Conservation (phyloP, 2,797 vertebrate species). For the Phrynocephalus guinanensis region DNA sequence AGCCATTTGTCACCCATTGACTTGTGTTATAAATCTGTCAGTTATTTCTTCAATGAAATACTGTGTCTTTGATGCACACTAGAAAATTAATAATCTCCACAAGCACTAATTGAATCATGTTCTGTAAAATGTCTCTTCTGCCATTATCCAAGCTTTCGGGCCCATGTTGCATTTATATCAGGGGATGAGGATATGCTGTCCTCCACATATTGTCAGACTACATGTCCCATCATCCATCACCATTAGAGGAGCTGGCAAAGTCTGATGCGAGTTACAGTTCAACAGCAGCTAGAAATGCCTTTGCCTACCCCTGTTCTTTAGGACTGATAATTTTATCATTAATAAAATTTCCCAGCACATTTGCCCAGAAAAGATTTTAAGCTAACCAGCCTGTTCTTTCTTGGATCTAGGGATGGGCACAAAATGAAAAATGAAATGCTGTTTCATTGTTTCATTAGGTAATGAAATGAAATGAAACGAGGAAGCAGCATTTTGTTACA, state of each 20-base stretch:
- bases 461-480: too few relatives aligned
- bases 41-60: constrained; percentile 25
- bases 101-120: constrained; percentile 9
- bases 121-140: not conserved
- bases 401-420: too few relatives aligned
- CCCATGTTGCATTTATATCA: not conserved
- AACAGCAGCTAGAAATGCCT: not conserved
- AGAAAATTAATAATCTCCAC: constrained; percentile 24
- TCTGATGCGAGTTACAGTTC: not conserved
- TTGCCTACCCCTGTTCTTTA: not conserved
- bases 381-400: not conserved
- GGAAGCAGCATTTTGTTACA: too few relatives aligned
- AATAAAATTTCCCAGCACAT: not conserved
- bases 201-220: not conserved
- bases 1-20: constrained; percentile 27
- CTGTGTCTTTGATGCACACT: not conserved
- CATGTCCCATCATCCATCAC: not conserved
- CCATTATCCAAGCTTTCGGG: not conserved
- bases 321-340: not conserved
- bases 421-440: not conserved
- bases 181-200: not conserved
- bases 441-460: not conserved
- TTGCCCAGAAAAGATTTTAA: not conserved
- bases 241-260: not conserved
- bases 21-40: constrained; percentile 31